phyloP scores from a whole-genome alignment of 2,113 vertebrate species.

The Rhombomys opimus region DNA sequence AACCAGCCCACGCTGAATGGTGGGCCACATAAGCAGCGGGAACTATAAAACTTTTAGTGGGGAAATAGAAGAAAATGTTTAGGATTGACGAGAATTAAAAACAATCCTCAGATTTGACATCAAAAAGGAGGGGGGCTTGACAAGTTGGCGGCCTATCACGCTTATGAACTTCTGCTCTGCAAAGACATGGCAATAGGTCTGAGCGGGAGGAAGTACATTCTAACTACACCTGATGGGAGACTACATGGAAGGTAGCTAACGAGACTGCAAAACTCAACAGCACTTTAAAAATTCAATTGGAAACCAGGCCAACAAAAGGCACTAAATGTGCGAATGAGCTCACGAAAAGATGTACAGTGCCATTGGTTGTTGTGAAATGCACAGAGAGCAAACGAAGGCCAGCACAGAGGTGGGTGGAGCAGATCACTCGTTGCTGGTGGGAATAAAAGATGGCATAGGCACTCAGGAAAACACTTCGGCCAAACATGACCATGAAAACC shows the following conservation, averaged over 20 bases:
- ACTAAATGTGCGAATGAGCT: not conserved
- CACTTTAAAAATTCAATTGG: not conserved
- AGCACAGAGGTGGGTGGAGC: not conserved
- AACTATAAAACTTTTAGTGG: not conserved
- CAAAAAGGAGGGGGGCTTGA: not conserved
- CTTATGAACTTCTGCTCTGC: not conserved
- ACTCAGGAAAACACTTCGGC: not conserved
- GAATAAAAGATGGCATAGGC: rapidly evolving
- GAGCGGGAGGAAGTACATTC: not conserved
- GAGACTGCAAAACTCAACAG: not conserved
- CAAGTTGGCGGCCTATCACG: not conserved
- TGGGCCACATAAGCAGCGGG: not conserved
- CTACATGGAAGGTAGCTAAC: not conserved
- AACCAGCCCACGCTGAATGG: not conserved
- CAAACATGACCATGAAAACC: not conserved
- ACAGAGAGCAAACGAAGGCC: not conserved
- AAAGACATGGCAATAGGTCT: not conserved
- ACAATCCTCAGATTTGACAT: not conserved
- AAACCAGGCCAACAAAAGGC: not conserved
- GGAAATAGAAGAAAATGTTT: not conserved
- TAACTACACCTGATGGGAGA: not conserved
- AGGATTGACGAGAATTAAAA: not conserved
- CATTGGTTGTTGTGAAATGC: not conserved
- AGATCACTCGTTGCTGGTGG: rapidly evolving
- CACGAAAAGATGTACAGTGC: rapidly evolving